Conservation (phyloP, 2,888 invertebrate species). For the Himalopsyche japonica region DNA sequence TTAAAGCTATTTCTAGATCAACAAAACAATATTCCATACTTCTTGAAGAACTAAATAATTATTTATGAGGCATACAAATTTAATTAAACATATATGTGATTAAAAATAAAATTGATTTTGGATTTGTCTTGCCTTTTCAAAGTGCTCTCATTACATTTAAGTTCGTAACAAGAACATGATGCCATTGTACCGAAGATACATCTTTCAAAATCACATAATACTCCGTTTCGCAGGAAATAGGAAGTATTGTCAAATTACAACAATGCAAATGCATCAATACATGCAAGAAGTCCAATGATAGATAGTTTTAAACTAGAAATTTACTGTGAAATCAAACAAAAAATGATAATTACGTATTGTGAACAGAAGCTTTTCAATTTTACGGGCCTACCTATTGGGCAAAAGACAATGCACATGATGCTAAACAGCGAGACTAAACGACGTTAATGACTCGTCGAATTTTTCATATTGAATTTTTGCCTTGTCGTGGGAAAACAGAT, state of each 20-base stretch:
- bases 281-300: constrained; percentile 7
- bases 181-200: not conserved
- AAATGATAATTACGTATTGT: constrained; percentile 26
- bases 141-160: not conserved
- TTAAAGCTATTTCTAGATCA: too few relatives aligned
- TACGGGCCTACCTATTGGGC: not conserved
- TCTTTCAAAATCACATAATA: not conserved
- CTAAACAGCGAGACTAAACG: constrained; percentile 7
- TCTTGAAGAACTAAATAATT: too few relatives aligned
- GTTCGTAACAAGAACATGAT: not conserved
- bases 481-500: constrained; percentile 16
- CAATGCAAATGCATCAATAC: not conserved
- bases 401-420: constrained; percentile 10
- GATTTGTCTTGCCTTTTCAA: not conserved
- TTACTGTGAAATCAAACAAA: constrained; percentile 29
- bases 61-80: too few relatives aligned
- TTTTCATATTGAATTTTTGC: not conserved
- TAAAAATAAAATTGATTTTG: not conserved
- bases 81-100: too few relatives aligned
- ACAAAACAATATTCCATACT: too few relatives aligned
- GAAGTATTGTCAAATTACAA: not conserved
- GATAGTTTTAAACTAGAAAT: constrained; percentile 11
- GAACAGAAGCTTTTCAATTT: constrained; percentile 6
- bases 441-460: not conserved
- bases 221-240: constrained; percentile 24